Conservation (phyloP, 2,113 vertebrate genomes). For the Mesitornis unicolor region DNA sequence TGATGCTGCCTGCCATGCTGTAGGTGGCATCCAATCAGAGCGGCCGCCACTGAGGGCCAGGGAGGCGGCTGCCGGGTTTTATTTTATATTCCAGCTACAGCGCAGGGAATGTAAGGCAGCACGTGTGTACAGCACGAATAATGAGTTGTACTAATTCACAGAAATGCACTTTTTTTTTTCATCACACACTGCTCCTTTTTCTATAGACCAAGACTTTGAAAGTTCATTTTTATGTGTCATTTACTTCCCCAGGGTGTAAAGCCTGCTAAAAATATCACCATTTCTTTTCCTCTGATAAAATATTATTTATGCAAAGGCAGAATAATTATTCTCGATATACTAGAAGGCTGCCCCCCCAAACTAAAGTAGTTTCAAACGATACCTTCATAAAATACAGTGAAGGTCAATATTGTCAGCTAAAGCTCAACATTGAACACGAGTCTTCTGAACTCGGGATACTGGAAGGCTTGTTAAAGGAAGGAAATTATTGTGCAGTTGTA, state of each 20-base stretch:
- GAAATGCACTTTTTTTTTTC: slow-evolving; percentile 52
- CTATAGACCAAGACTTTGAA: slow-evolving; percentile 77
- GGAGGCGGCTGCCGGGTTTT: slow-evolving; percentile 62
- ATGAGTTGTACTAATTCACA: slow-evolving; percentile 75
- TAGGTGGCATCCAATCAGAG: slow-evolving; percentile 79
- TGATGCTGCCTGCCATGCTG: slow-evolving; percentile 74
- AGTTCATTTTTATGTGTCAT: slow-evolving; percentile 74
- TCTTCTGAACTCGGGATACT: neutral
- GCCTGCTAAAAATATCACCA: slow-evolving; percentile 72
- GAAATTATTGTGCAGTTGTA: slow-evolving; percentile 48
- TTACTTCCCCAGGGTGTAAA: slow-evolving; percentile 75
- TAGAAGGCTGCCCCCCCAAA: neutral
- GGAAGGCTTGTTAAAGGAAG: slow-evolving; percentile 24
- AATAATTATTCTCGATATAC: slow-evolving; percentile 71
- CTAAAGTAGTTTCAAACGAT: slow-evolving; percentile 58
- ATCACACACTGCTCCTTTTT: slow-evolving; percentile 72
- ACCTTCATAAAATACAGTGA: neutral
- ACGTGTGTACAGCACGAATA: slow-evolving; percentile 63
- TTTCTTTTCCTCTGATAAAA: slow-evolving; percentile 71
- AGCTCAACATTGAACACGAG: neutral
- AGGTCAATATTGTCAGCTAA: slow-evolving; percentile 38
- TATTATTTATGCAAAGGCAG: slow-evolving; percentile 76
- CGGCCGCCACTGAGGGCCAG: slow-evolving; percentile 64
- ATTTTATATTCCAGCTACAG: slow-evolving; percentile 67
- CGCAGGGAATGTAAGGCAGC: slow-evolving; percentile 63